These are phyloP conservation scores for Adrianichthys oophorus DNA, from an alignment of 2,797 vertebrate genomes.

Conservation along the genomic window DNA sequence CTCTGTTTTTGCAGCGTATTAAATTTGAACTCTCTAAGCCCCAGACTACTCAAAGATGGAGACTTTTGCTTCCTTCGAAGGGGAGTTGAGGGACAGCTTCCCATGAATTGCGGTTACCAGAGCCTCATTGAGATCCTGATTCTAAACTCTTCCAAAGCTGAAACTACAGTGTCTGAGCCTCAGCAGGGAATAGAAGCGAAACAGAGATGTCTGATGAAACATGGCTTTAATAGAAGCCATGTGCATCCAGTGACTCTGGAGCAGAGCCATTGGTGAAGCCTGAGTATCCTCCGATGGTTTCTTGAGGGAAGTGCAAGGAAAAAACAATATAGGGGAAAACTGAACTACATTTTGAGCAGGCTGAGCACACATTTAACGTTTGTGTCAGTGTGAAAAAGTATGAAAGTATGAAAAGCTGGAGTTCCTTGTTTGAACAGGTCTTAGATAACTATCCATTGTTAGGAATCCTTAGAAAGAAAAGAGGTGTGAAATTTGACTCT, in stretches of 20 bases:
- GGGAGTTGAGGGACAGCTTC: constrained; percentile 13
- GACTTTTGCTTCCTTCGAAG: constrained; percentile 32
- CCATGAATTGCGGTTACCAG: constrained; percentile 47
- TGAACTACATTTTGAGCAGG: constrained; percentile 47
- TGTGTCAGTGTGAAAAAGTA: constrained; percentile 21
- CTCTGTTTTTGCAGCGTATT: not conserved
- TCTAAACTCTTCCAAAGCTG: constrained; percentile 48
- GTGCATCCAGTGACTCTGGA: constrained; percentile 59
- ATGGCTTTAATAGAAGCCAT: constrained; percentile 74
- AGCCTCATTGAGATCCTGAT: constrained; percentile 50
- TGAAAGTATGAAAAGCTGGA: constrained; percentile 9
- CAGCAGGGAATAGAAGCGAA: constrained; percentile 63
- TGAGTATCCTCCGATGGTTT: constrained; percentile 53
- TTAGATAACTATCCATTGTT: constrained; percentile 20
- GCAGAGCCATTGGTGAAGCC: constrained; percentile 45
- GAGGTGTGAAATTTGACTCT: constrained; percentile 27
- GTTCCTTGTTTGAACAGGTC: constrained; percentile 18
- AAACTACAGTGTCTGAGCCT: constrained; percentile 55
- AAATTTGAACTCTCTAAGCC: constrained; percentile 4
- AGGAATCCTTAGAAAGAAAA: constrained; percentile 34
- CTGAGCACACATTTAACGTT: constrained; percentile 31
- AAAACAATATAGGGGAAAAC: constrained; percentile 54
- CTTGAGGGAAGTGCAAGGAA: constrained; percentile 58
- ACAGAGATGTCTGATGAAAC: constrained; percentile 67
- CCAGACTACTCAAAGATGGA: constrained; percentile 38